Evolutionary conservation across 2,113 vertebrate genomes (phyloP), one percentile per base, ranked within the genome.

Genomic region (Aldabrachelys gigantea): DNA sequence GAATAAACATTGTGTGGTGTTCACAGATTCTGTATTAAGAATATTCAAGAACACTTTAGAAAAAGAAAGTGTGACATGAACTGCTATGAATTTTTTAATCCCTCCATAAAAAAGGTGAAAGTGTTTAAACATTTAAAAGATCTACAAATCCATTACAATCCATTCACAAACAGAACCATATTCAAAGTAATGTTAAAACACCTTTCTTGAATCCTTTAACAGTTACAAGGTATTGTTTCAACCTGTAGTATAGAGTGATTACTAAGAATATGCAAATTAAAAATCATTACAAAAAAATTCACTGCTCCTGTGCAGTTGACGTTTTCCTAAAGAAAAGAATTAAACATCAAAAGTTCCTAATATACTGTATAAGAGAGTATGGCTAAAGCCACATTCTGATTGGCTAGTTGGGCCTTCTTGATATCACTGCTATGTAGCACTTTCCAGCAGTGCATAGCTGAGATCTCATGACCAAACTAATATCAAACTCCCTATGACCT

Each of bases 191-290:
- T 84, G 81, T 79, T 88, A 94, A 94, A 94, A 85, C 4, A 24
- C 89, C 94, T 93, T 91, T 95, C 69, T 87, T 85, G 41, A 88
- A 27, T 57, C 92, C 85, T 95, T 90, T 49, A 97, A 94, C 93
- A 91, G 62, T 88, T 91, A 95, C 89, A 93, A 97, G 97, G 96
- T 95, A 95, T 95, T 82, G 56, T 80, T 89, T 97, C 94, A 96
- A 85, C 84, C 80, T 95, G 82, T 84, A 86, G 87, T n/a, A 44
- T 65, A 59, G 92, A 96, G 94, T 94, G 89, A 92, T 89, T 54
- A 75, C 79, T 87, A 89, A 35, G 84, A 91, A 90, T 88, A 92
- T 65, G 50, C 54, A 84, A 59, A 88, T 31, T 92, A 49, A 91
- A 96, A 96, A 90, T 90, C 0, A 86, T 87, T 94, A 85, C 24